Evolutionary conservation across 2,113 vertebrate species (phyloP).

Genomic region (Suricata suricatta): DNA sequence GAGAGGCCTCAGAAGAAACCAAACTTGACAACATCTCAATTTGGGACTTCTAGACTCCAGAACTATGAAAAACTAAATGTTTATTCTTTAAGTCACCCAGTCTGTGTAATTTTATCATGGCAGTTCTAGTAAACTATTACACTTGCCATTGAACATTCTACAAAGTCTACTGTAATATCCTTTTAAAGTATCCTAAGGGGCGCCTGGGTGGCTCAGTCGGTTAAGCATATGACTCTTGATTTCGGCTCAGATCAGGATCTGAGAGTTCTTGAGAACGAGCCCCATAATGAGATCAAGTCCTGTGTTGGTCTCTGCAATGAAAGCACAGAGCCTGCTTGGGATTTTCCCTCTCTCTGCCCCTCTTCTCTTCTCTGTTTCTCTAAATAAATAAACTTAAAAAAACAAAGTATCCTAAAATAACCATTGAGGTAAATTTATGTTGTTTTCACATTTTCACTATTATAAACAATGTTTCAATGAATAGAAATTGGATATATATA

Average conservation of each 20-base stretch:
- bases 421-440: not conserved
- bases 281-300: no score
- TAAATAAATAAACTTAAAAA: no score
- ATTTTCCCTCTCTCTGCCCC: no score
- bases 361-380: no score
- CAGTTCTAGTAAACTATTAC: not conserved
- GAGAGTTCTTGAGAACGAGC: no score
- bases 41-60: not conserved
- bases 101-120: not conserved
- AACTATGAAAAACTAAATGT: not conserved
- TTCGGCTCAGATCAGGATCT: no score
- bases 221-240: no score
- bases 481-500: not conserved
- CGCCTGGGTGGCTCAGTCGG: no score
- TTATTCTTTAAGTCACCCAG: not conserved
- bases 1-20: not conserved
- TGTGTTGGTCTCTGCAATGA: no score
- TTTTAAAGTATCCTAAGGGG: not conserved
- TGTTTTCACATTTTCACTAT: not conserved
- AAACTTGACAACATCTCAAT: not conserved
- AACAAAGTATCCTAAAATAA: not conserved
- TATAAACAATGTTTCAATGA: conserved; percentile 17
- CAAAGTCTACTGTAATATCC: not conserved
- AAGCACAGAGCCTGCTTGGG: no score
- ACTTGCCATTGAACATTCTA: conserved; percentile 9